These are phyloP conservation scores for Willowsia nigromaculata DNA, from an alignment of 2,888 invertebrate genomes.

Conservation along the genomic window DNA sequence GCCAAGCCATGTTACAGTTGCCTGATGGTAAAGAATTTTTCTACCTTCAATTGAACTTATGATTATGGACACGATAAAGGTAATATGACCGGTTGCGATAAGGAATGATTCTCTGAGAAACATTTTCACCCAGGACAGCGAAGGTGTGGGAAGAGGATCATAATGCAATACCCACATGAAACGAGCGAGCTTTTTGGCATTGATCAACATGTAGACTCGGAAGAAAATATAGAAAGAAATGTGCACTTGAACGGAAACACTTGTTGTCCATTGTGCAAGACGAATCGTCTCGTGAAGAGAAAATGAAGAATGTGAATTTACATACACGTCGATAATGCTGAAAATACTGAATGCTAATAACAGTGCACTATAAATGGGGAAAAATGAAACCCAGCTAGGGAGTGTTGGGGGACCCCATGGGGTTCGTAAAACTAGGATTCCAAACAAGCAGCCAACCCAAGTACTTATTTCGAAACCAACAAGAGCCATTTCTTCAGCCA, in stretches of 20 bases:
- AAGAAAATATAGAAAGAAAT: not conserved
- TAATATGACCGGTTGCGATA: not conserved
- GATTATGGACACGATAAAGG: not conserved
- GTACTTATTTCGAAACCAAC: not conserved
- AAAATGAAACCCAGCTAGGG: constrained; percentile 20
- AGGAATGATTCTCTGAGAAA: not conserved
- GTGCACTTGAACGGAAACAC: not conserved
- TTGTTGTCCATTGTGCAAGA: constrained; percentile 26
- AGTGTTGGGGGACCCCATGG: constrained; percentile 55
- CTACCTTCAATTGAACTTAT: not conserved
- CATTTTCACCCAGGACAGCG: not conserved
- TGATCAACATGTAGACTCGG: not conserved
- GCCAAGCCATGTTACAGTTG: constrained; percentile 4
- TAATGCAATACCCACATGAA: constrained; percentile 37
- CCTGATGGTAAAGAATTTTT: not conserved
- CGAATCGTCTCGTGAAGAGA: not conserved
- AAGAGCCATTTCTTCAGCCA: constrained; percentile 10
- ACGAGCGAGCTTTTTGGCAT: constrained; percentile 33
- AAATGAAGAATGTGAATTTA: not conserved
- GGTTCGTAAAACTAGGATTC: constrained; percentile 10
- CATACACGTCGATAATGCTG: not conserved
- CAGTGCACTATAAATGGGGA: constrained; percentile 8
- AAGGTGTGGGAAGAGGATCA: constrained; percentile 17
- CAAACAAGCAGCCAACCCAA: constrained; percentile 28
- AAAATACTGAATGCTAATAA: not conserved